phyloP scores from a whole-genome alignment of 1,140 invertebrate genomes.

The Pseudomyrmex pallidus region DNA sequence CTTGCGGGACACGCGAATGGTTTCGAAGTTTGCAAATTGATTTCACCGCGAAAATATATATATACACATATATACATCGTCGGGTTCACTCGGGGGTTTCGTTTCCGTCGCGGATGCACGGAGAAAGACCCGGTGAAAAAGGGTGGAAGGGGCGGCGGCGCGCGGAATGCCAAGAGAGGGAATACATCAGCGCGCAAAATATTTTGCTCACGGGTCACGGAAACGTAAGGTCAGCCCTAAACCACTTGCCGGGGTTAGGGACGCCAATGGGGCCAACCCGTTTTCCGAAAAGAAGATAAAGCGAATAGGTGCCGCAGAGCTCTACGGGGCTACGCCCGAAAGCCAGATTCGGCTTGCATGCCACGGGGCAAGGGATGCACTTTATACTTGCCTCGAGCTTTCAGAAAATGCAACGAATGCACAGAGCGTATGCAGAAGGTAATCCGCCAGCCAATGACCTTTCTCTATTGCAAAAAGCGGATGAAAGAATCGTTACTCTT shows the following conservation, averaged over 20 bases:
- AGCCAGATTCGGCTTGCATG: slow-evolving; percentile 18
- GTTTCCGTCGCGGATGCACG: slow-evolving; percentile 8
- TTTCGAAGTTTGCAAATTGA: slow-evolving; percentile 57
- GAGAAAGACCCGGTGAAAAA: neutral
- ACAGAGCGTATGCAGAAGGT: neutral
- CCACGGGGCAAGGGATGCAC: neutral
- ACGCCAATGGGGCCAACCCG: slow-evolving; percentile 45
- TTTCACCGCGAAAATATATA: slow-evolving; percentile 36
- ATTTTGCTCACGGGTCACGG: slow-evolving; percentile 61
- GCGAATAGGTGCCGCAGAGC: slow-evolving; percentile 14
- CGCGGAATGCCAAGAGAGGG: slow-evolving; percentile 38
- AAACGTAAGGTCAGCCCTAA: slow-evolving; percentile 65
- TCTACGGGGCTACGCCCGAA: slow-evolving; percentile 17
- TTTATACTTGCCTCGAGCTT: slow-evolving; percentile 38
- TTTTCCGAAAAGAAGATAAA: slow-evolving; percentile 40
- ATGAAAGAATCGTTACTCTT: neutral
- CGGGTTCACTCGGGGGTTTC: neutral
- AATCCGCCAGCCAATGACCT: neutral
- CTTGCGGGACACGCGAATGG: slow-evolving; percentile 36
- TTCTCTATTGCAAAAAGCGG: neutral
- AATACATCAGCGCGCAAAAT: slow-evolving; percentile 41
- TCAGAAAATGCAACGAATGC: neutral
- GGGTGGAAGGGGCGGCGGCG: neutral
- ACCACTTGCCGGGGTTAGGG: slow-evolving; percentile 59
- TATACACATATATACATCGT: neutral